Evolutionary conservation across 1,140 invertebrate genomes (phyloP).

Genomic region (Wiebesia pumilae): DNA sequence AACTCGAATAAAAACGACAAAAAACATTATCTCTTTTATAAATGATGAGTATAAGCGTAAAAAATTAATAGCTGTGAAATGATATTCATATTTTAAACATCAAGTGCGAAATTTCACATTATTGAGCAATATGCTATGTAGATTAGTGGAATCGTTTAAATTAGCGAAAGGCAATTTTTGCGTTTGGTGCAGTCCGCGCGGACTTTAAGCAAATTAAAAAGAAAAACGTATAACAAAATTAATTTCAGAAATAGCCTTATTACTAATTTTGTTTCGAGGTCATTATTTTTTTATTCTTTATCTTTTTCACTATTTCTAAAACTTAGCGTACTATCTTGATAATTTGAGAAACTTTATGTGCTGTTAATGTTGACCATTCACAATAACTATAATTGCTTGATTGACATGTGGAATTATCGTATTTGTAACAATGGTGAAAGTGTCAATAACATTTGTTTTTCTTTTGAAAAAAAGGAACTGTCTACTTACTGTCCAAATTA

Average conservation of each 20-base stretch:
- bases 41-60: constrained; percentile 35
- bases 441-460: constrained; percentile 38
- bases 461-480: neutral
- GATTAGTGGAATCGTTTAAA: constrained; percentile 67
- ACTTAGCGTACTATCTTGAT: constrained; percentile 14
- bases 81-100: neutral
- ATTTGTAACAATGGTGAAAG: constrained; percentile 2
- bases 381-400: neutral
- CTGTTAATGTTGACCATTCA: neutral
- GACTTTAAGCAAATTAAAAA: constrained; percentile 65
- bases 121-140: constrained; percentile 54
- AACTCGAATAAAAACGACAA: constrained; percentile 29
- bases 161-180: constrained; percentile 65
- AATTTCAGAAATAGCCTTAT: neutral
- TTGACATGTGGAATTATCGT: neutral
- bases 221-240: constrained; percentile 14
- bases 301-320: neutral
- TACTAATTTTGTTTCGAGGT: neutral
- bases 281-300: neutral
- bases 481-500: constrained; percentile 44
- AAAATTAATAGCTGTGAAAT: constrained; percentile 14
- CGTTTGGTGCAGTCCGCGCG: constrained; percentile 66
- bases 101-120: constrained; percentile 61
- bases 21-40: constrained; percentile 14
- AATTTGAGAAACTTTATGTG: constrained; percentile 13